Percentiles rank a stretch among this genome's conserved stretches.
phyloP scores from a whole-genome alignment of 2,888 invertebrate genomes.

The Vesta saturnalis region DNA sequence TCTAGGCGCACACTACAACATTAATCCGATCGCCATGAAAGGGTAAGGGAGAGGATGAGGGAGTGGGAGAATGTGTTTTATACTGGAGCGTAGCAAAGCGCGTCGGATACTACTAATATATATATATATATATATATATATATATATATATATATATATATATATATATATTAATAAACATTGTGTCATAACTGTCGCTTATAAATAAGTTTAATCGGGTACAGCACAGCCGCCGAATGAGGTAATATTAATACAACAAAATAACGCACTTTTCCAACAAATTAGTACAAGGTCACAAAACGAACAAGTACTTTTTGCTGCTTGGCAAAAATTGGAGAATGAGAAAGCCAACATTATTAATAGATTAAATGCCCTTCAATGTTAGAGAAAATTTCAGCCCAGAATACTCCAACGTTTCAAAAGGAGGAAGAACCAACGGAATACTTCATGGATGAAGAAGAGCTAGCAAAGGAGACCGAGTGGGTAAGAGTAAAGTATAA shows the following conservation, averaged over 20 bases:
- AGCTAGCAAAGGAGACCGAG: conserved; percentile 15
- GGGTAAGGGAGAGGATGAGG: too few species aligned
- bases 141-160: too few species aligned
- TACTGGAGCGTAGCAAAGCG: too few species aligned
- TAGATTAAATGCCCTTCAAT: neutral
- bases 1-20: too few species aligned
- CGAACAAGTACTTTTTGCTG: conserved; percentile 9
- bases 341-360: neutral
- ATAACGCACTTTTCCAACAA: conserved; percentile 12
- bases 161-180: too few species aligned
- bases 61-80: too few species aligned
- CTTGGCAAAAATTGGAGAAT: conserved; percentile 9
- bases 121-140: too few species aligned
- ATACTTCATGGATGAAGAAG: conserved; percentile 19
- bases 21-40: too few species aligned
- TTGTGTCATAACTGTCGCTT: too few species aligned
- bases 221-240: conserved; percentile 11
- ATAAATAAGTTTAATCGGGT: too few species aligned
- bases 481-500: conserved; percentile 16
- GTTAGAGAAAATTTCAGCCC: neutral
- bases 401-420: too few species aligned
- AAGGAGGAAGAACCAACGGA: neutral
- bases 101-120: too few species aligned
- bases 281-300: conserved; percentile 22
- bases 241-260: conserved; percentile 19